These are phyloP conservation scores for Thalassarche chlororhynchos DNA, from an alignment of 2,113 vertebrate genomes.

Conservation along the genomic window DNA sequence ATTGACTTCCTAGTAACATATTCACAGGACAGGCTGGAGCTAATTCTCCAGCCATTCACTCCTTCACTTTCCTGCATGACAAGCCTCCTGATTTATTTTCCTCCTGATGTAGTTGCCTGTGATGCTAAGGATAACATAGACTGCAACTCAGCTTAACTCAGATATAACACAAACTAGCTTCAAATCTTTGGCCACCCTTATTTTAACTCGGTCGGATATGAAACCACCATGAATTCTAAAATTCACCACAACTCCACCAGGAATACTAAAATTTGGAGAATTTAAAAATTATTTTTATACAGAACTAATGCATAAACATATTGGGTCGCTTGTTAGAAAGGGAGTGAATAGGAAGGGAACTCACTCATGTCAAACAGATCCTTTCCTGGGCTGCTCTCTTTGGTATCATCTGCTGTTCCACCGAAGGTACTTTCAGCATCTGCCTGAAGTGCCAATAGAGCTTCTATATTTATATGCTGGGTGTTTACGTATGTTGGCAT, in stretches of 20 bases:
- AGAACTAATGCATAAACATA: background rate
- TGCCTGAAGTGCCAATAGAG: slow-evolving; percentile 76
- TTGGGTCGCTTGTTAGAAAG: background rate
- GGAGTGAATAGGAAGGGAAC: slow-evolving; percentile 47
- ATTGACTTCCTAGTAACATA: background rate
- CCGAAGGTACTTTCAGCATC: slow-evolving; percentile 73
- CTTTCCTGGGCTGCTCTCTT: slow-evolving; percentile 85
- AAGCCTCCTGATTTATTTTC: background rate
- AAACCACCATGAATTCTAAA: background rate
- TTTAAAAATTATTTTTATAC: background rate
- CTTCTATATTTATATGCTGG: slow-evolving; percentile 84
- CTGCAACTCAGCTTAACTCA: background rate
- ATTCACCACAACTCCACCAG: background rate
- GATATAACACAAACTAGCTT: background rate
- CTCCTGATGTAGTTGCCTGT: background rate
- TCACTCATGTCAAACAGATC: slow-evolving; percentile 99
- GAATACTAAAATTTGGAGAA: background rate
- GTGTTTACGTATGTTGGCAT: slow-evolving; percentile 91
- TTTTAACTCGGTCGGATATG: background rate
- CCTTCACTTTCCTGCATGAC: background rate
- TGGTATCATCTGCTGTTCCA: slow-evolving; percentile 64
- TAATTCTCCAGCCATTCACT: background rate
- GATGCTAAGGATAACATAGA: background rate
- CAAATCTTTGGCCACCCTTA: background rate
- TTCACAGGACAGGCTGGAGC: background rate